phyloP scores from a whole-genome alignment of 2,113 vertebrate genomes.

The Psilopsiagon aurifrons region DNA sequence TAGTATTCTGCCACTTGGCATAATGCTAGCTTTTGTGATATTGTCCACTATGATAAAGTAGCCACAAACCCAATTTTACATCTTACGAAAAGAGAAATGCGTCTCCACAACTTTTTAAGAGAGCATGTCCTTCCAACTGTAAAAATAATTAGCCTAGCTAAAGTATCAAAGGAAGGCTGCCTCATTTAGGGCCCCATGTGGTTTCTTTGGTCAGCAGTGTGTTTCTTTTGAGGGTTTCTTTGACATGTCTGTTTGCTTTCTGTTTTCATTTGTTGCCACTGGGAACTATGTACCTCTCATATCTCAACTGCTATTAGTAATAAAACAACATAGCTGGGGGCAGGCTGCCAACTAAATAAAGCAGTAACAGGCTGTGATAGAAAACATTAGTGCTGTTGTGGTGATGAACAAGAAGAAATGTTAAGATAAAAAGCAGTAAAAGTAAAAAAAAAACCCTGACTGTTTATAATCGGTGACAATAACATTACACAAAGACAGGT shows the following conservation, averaged over 20 bases:
- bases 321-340: background rate
- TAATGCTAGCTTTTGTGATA: background rate
- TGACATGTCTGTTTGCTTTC: background rate
- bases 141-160: background rate
- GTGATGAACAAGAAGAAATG: background rate
- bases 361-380: background rate
- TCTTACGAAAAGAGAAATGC: background rate
- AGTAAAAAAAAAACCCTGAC: fast-evolving
- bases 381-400: background rate
- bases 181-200: background rate
- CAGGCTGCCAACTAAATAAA: background rate
- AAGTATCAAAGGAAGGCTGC: background rate
- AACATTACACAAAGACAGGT: background rate
- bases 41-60: background rate
- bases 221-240: constrained; percentile 3
- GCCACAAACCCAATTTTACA: background rate
- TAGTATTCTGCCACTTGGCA: background rate
- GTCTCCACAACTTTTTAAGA: background rate
- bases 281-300: background rate
- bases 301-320: background rate
- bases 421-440: background rate
- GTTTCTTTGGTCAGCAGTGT: background rate
- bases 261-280: background rate
- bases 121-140: background rate
- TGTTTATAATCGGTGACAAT: background rate